Conservation (phyloP, 2,113 vertebrate species). For the Microtus pennsylvanicus region DNA sequence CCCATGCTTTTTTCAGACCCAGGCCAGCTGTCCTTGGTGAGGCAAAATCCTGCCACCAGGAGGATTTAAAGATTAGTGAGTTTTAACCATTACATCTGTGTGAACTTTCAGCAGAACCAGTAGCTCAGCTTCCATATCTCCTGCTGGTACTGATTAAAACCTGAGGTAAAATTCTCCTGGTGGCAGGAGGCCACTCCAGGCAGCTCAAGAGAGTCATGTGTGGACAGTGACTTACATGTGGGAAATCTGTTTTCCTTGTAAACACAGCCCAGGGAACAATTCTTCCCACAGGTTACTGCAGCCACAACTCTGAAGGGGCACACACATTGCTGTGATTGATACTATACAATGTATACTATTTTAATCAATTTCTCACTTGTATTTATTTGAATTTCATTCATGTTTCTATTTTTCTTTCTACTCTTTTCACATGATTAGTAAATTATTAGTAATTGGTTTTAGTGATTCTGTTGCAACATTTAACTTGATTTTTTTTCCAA, state of each 20-base stretch:
- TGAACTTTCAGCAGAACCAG: conserved; percentile 70
- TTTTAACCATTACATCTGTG: conserved; percentile 58
- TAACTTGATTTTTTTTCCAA: not conserved
- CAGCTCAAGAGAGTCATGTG: conserved; percentile 67
- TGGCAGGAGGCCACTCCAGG: conserved; percentile 71
- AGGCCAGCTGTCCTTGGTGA: too few species aligned
- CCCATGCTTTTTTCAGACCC: too few species aligned
- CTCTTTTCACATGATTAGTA: not conserved
- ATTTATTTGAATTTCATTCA: conserved; percentile 19
- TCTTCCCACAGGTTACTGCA: conserved; percentile 55
- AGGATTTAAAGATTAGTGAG: conserved; percentile 31
- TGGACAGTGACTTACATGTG: conserved; percentile 79
- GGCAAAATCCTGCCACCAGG: too few species aligned
- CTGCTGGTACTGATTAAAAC: conserved; percentile 79
- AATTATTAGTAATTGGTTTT: conserved; percentile 9
- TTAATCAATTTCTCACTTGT: conserved; percentile 57
- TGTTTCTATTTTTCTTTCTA: conserved; percentile 31
- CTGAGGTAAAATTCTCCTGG: conserved; percentile 66
- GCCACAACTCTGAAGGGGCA: conserved; percentile 36
- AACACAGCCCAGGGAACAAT: conserved; percentile 69
- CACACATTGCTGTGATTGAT: conserved; percentile 25
- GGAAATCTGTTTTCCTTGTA: conserved; percentile 71
- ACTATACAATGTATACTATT: not conserved
- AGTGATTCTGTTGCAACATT: not conserved
- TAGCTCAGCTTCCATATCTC: conserved; percentile 74